phyloP scores from a whole-genome alignment of 2,113 vertebrate genomes.

The Hucho hucho region DNA sequence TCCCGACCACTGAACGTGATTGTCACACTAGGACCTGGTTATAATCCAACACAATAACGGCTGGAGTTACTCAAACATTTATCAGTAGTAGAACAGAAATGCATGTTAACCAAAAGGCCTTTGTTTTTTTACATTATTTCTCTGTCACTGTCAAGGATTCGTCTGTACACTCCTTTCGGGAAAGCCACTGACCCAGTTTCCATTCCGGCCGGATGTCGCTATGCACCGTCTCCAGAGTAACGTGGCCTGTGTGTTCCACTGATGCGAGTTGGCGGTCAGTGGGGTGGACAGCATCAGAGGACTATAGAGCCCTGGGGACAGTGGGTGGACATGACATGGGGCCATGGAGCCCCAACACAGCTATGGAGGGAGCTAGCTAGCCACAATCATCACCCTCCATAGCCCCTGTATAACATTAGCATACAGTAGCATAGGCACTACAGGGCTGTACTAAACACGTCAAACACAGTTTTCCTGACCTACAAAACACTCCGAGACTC shows the following conservation, averaged over 20 bases:
- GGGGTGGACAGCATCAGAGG: slow-evolving; percentile 5
- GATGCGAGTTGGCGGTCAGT: slow-evolving; percentile 32
- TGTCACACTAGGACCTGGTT: background rate
- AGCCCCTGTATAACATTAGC: slow-evolving; percentile 6
- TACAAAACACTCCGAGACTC: background rate
- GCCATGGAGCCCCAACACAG: slow-evolving; percentile 19
- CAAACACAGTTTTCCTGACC: background rate
- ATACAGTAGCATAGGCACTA: background rate
- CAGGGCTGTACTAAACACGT: background rate
- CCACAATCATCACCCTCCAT: slow-evolving; percentile 4
- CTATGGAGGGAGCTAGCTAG: slow-evolving; percentile 19
- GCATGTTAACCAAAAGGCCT: background rate
- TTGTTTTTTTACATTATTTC: background rate
- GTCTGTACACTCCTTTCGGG: background rate
- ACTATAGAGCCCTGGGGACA: slow-evolving; percentile 39
- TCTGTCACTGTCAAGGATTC: background rate
- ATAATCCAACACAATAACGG: background rate
- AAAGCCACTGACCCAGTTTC: slow-evolving; percentile 8
- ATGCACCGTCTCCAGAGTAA: background rate
- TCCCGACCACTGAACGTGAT: background rate
- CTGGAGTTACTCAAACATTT: background rate
- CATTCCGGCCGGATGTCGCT: background rate
- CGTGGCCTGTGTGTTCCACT: slow-evolving; percentile 22
- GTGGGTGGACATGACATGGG: slow-evolving; percentile 2
- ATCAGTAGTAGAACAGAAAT: background rate